phyloP scores from a whole-genome alignment of 2,888 invertebrate genomes.

The Tetropium fuscum region DNA sequence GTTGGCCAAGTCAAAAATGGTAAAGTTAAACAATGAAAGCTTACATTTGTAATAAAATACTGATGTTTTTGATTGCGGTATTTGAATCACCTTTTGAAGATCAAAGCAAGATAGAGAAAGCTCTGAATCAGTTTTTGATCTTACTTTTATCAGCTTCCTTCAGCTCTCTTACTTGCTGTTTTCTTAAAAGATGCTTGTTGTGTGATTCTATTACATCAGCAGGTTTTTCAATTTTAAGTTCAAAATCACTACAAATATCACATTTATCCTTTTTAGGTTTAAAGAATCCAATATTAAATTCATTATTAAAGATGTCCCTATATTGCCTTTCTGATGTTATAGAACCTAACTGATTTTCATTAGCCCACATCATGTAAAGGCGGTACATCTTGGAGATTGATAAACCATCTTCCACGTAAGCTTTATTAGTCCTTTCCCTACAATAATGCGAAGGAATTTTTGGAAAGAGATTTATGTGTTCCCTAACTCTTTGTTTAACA shows the following conservation, averaged over 20 bases:
- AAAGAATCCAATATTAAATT: conserved; percentile 17
- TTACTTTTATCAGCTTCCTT: conserved; percentile 18
- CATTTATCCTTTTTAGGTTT: conserved; percentile 4
- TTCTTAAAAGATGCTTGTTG: not conserved
- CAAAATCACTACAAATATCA: conserved; percentile 1
- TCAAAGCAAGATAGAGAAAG: conserved; percentile 24
- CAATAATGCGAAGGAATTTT: not conserved
- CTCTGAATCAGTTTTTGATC: not conserved
- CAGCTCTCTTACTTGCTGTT: conserved; percentile 10
- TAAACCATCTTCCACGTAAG: not conserved
- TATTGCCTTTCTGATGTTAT: conserved; percentile 14
- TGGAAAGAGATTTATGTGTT: not conserved
- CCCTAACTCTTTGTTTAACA: not conserved
- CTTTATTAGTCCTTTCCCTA: not conserved
- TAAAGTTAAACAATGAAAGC: conserved; percentile 17
- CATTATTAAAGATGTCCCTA: conserved; percentile 9
- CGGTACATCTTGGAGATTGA: not conserved
- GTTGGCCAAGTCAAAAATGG: conserved; percentile 26
- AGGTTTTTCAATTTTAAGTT: not conserved
- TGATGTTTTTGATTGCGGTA: conserved; percentile 9
- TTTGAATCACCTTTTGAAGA: conserved; percentile 23
- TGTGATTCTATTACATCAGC: not conserved
- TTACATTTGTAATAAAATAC: conserved; percentile 28
- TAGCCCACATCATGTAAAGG: not conserved
- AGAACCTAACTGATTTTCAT: not conserved